These are phyloP conservation scores for Donacobius atricapilla DNA, from an alignment of 2,113 vertebrate genomes.

Conservation along the genomic window DNA sequence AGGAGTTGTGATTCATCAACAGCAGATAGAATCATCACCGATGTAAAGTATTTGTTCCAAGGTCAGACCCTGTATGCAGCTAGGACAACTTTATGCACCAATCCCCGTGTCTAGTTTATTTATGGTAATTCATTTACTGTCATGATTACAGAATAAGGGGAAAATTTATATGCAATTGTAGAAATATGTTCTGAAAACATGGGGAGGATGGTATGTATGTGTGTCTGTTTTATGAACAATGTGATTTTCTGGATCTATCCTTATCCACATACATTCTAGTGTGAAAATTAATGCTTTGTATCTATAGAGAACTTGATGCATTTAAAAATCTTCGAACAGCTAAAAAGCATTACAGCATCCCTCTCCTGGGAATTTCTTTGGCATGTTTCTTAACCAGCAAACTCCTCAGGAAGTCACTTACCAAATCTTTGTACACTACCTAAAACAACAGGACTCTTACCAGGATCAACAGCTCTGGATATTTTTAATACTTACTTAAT, in stretches of 20 bases:
- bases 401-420: not conserved
- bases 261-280: not conserved
- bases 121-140: conserved; percentile 55
- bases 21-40: conserved; percentile 60
- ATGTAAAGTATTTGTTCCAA: conserved; percentile 63
- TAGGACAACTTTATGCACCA: conserved; percentile 44
- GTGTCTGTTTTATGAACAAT: not conserved
- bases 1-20: conserved; percentile 71
- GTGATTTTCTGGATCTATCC: not conserved
- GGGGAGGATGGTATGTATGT: not conserved
- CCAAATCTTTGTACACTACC: not conserved
- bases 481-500: conserved; percentile 25
- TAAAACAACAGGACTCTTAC: not conserved
- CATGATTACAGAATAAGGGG: conserved; percentile 26
- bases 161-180: conserved; percentile 16
- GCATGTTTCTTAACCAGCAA: not conserved
- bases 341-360: not conserved
- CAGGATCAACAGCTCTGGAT: not conserved
- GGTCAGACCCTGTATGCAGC: conserved; percentile 60
- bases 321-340: not conserved
- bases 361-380: not conserved
- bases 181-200: conserved; percentile 11
- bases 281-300: not conserved
- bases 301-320: not conserved
- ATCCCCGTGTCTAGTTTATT: conserved; percentile 40